Evolutionary conservation across 2,113 vertebrate species (phyloP).

Genomic region (Pseudopodoces humilis): DNA sequence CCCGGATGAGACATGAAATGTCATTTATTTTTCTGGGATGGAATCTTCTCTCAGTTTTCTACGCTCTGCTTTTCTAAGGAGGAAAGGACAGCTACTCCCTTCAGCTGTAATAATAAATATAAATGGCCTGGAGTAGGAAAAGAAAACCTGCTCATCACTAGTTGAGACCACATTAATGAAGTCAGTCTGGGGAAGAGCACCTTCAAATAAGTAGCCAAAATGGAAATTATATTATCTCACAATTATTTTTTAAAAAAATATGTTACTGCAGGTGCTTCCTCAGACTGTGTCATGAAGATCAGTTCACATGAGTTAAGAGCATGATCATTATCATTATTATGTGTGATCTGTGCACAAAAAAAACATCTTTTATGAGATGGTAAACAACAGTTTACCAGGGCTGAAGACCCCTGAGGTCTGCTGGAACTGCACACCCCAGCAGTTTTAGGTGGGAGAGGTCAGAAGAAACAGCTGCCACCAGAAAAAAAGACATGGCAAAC

Average conservation of each 20-base stretch:
- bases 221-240: neutral
- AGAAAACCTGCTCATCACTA: neutral
- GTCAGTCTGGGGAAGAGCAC: neutral
- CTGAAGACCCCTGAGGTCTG: neutral
- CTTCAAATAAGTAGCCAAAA: neutral
- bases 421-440: constrained; percentile 6
- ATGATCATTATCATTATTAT: neutral
- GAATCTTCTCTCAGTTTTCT: neutral
- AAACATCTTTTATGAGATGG: neutral
- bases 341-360: neutral
- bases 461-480: constrained; percentile 25
- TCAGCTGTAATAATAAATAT: neutral
- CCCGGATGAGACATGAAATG: neutral
- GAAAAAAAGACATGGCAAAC: constrained; percentile 22
- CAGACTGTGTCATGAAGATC: neutral
- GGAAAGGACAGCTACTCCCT: neutral
- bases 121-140: neutral
- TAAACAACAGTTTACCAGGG: constrained; percentile 9
- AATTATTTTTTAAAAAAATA: neutral
- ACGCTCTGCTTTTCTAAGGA: neutral
- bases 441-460: constrained; percentile 27
- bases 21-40: neutral
- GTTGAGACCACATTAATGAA: neutral
- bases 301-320: neutral
- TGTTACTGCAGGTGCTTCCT: neutral